phyloP scores from a whole-genome alignment of 2,888 invertebrate species.

The Lasioglossum pauxillum region DNA sequence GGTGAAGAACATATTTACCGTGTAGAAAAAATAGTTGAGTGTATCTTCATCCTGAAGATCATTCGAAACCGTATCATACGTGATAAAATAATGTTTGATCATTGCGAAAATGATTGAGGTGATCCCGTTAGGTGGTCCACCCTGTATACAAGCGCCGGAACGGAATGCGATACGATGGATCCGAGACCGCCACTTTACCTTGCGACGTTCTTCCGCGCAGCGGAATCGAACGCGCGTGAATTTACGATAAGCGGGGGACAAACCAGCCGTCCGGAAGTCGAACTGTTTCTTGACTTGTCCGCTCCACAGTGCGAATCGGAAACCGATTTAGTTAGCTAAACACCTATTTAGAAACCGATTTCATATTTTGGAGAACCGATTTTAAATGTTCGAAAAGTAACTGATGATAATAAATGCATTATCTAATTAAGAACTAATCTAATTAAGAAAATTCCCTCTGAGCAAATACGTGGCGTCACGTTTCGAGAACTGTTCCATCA shows the following conservation, averaged over 20 bases:
- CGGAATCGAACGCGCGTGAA: constrained; percentile 42
- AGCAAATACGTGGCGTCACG: neutral
- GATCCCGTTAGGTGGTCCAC: neutral
- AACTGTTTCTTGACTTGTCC: constrained; percentile 46
- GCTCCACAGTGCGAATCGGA: neutral
- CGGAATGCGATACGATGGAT: constrained; percentile 52
- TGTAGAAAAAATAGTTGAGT: too few species aligned
- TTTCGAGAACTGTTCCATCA: neutral
- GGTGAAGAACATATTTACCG: too few species aligned
- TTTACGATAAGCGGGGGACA: constrained; percentile 55
- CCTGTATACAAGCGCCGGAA: constrained; percentile 37
- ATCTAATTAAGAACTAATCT: too few species aligned
- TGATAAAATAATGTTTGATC: neutral
- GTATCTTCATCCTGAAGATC: too few species aligned
- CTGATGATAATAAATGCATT: neutral
- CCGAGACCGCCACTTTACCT: constrained; percentile 29
- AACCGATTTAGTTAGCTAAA: neutral
- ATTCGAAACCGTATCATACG: neutral
- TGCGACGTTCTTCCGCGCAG: constrained; percentile 16
- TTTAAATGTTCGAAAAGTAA: neutral
- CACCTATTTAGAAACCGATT: neutral
- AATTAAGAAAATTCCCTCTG: neutral
- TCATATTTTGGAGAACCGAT: too few species aligned
- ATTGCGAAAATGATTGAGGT: neutral
- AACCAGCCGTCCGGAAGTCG: constrained; percentile 64